Percentiles rank a stretch among this genome's conserved stretches.
Conservation (phyloP, 1,140 invertebrate species). For the Drosophila melanogaster region Release_6_plus_ISO1_MT NT_033779.5:15950501-15951000, state of each 20-base stretch:
- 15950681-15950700: constrained; percentile 82
- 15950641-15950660: constrained; percentile 80
- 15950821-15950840: constrained; percentile 69
- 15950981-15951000: too few species aligned
- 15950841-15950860: constrained; percentile 68
- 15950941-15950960: too few species aligned
- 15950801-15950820: constrained; percentile 22
- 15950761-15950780: constrained; percentile 74
- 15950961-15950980: too few species aligned
- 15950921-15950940: too few species aligned
- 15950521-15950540: constrained; percentile 24
- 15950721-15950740: constrained; percentile 69
- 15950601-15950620: constrained; percentile 41
- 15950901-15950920: constrained; percentile 12
- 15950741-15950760: constrained; percentile 72
- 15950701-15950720: constrained; percentile 78
- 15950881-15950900: constrained; percentile 24
- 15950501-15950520: constrained; percentile 31
- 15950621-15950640: constrained; percentile 25
- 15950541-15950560: background rate
- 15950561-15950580: constrained; percentile 57
- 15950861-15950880: constrained; percentile 79
- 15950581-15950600: constrained; percentile 66
- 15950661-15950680: constrained; percentile 77
- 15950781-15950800: constrained; percentile 30